A percentile compares a stretch with the other conserved stretches of the same genome.
phyloP scores from a whole-genome alignment of 1,140 invertebrate species.

The Papilio polyxenes region DNA sequence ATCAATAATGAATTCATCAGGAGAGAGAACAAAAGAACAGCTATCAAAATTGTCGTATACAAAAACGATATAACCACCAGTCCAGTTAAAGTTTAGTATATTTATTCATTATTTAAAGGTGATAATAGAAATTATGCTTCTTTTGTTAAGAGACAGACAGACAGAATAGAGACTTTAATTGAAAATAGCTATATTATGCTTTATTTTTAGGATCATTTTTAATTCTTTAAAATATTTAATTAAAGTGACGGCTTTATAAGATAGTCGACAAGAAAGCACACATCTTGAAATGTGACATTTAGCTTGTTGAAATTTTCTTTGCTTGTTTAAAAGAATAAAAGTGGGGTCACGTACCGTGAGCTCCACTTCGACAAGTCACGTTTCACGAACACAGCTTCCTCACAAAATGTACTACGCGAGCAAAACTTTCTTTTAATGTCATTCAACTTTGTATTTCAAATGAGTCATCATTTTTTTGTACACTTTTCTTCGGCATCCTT shows the following conservation, averaged over 20 bases:
- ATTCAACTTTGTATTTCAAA: conserved; percentile 28
- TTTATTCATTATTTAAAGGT: too few relatives aligned
- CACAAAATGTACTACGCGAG: conserved; percentile 17
- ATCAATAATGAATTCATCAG: background rate
- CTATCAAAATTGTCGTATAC: background rate
- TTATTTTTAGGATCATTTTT: background rate
- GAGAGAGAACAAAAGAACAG: background rate
- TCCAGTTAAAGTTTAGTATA: too few relatives aligned
- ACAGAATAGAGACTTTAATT: too few relatives aligned
- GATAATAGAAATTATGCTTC: too few relatives aligned
- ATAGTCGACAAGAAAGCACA: background rate
- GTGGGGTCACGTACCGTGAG: conserved; percentile 16
- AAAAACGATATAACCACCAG: background rate
- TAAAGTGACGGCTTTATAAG: conserved; percentile 11
- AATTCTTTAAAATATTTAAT: background rate
- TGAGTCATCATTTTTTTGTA: conserved; percentile 18
- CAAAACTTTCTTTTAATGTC: conserved; percentile 29
- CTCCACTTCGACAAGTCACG: conserved; percentile 25
- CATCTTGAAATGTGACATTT: conserved; percentile 27
- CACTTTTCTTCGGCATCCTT: background rate
- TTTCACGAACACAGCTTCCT: conserved; percentile 28
- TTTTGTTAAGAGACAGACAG: too few relatives aligned
- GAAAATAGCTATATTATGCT: too few relatives aligned
- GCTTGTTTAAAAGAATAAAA: conserved; percentile 29
- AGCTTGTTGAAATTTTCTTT: conserved; percentile 27